Evolutionary conservation across 1,140 invertebrate species (phyloP).

Genomic region (Apis dorsata): DNA sequence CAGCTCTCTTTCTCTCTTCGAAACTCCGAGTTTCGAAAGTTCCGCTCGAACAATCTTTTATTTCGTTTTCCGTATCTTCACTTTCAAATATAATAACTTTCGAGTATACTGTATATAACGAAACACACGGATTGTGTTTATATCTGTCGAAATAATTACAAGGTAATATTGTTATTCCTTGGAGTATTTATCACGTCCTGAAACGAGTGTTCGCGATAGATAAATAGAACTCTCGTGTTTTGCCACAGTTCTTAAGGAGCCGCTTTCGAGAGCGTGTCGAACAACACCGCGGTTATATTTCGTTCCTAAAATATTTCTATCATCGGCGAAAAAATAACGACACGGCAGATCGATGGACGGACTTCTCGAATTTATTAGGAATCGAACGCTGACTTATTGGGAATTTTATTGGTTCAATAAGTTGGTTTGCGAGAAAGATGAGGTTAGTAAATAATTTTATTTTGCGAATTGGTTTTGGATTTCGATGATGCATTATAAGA

Average conservation of each 20-base stretch:
- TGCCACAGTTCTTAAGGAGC: too few relatives aligned
- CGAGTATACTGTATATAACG: background rate
- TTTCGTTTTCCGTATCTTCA: background rate
- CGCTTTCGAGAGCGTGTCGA: background rate
- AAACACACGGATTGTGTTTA: background rate
- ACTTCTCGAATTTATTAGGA: background rate
- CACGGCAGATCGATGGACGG: background rate
- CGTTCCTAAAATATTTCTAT: background rate
- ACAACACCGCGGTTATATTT: background rate
- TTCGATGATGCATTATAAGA: too few relatives aligned
- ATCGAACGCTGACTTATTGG: too few relatives aligned
- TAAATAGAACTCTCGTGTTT: slow-evolving; percentile 12
- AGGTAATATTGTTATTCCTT: background rate
- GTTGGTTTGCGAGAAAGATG: too few relatives aligned
- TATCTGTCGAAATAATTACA: slow-evolving; percentile 23
- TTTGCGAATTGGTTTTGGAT: too few relatives aligned
- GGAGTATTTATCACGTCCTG: too few relatives aligned
- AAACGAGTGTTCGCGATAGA: background rate
- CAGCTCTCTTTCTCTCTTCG: background rate
- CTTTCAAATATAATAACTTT: too few relatives aligned
- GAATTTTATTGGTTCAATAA: too few relatives aligned
- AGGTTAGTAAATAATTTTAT: too few relatives aligned
- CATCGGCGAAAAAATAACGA: background rate
- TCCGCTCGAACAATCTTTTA: background rate
- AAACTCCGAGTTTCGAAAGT: background rate